These are phyloP conservation scores for Spheniscus mendiculus DNA, from an alignment of 2,113 vertebrate species.

Conservation along the genomic window DNA sequence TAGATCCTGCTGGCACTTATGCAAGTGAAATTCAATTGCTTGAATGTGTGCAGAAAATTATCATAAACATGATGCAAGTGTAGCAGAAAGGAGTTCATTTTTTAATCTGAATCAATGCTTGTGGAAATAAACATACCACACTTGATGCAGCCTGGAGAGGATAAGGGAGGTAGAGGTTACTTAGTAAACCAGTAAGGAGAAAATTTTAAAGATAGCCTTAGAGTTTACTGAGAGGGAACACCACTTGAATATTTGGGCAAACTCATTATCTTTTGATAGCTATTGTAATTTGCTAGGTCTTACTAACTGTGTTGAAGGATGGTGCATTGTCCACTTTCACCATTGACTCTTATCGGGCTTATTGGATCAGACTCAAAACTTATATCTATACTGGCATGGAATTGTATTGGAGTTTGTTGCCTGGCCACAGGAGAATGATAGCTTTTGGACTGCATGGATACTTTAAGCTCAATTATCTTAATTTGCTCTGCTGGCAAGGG, in stretches of 20 bases:
- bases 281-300: background rate
- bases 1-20: constrained; percentile 1
- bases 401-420: background rate
- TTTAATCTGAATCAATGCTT: background rate
- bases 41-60: constrained; percentile 12
- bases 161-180: background rate
- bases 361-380: constrained; percentile 2
- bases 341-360: background rate
- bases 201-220: background rate
- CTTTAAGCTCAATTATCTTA: constrained; percentile 31
- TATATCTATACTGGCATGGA: background rate
- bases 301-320: background rate
- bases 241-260: background rate
- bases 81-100: background rate
- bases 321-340: background rate
- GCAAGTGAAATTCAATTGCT: constrained; percentile 34
- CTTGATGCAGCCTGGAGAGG: background rate
- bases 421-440: background rate
- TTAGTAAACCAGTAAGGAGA: background rate
- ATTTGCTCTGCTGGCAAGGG: constrained; percentile 24
- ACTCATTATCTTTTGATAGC: background rate
- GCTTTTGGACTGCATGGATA: background rate
- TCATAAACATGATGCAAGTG: constrained; percentile 15
- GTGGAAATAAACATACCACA: background rate
- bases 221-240: background rate